Evolutionary conservation across 2,797 vertebrate genomes (phyloP).

Genomic region (Enteromius mattozi): DNA sequence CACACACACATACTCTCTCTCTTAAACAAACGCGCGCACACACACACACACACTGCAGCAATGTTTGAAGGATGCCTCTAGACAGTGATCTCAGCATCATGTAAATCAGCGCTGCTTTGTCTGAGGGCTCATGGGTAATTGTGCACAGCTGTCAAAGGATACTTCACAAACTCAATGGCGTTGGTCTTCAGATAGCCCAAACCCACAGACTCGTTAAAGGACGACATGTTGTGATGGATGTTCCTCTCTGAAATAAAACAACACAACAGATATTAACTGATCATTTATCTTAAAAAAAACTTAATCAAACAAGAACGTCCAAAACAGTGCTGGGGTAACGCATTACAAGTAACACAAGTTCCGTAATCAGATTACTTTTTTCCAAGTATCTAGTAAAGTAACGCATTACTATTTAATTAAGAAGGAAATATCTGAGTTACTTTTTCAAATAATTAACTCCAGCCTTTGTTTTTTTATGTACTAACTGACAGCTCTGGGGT

Average conservation of each 20-base stretch:
- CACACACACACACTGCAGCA: no score
- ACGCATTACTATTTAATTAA: no score
- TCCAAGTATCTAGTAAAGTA: no score
- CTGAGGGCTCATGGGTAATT: background rate
- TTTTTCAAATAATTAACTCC: no score
- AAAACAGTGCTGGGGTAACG: background rate
- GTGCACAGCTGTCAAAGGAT: slow-evolving; percentile 81
- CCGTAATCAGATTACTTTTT: no score
- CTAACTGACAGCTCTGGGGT: no score
- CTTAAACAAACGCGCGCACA: no score
- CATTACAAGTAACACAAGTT: no score
- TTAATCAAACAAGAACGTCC: background rate
- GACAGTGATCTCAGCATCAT: background rate
- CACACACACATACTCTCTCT: background rate
- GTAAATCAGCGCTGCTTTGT: background rate
- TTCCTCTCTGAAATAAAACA: slow-evolving; percentile 85
- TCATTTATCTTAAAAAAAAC: background rate
- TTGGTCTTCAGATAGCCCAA: slow-evolving; percentile 98
- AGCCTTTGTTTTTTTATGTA: no score
- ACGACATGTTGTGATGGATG: slow-evolving; percentile 98
- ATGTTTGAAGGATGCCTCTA: background rate
- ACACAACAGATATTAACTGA: background rate
- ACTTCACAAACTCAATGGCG: slow-evolving; percentile 99
- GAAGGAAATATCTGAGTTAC: no score
- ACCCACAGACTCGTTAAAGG: slow-evolving; percentile 97